Base-by-base conservation (phyloP, 2,113 vertebrate genomes). In the Tangachromis dhanisi region DNA sequence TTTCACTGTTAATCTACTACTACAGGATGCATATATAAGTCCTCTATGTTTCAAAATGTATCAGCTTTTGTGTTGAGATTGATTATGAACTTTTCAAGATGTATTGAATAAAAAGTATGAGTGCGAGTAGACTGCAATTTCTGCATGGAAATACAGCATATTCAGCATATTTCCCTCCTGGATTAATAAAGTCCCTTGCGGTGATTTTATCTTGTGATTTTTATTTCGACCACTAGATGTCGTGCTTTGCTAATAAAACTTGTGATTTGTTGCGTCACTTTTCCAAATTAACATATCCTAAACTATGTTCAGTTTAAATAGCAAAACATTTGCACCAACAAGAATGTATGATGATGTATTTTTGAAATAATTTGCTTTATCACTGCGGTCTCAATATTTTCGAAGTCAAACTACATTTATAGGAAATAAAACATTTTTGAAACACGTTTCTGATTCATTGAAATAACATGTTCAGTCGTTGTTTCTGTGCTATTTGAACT, bases 151-250 rank as follows among this genome's bases (percentile, higher is more conserved):
- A 76, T 76, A 17, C 4, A 76, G 24, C 14, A 40, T 1, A 45
- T 73, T 45, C 61, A n/a, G 17, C 31, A n/a, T n/a, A 66, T 66
- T 38, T 38, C 33, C 11, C 19, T 68, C 33, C 33, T 21, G 33
- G 19, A 13, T 21, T 38, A 68, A 68, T 68, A 13, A 68, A 38
- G 19, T 68, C 63, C 21, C 33, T 19, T 26, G n/a, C 8, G 61
- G 35, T 68, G 21, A 21, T 88, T 76, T 47, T 26, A 8, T 82
- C 17, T 26, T 86, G 71, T 59, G 2, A 11, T 71, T 38, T 5
- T 13, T 21, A 49, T 59, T 84, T 91, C 13, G 38, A 21, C 85
- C 94, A 81, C 89, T 90, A 94, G 94, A 84, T 93, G 95, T 78
- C 92, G 4, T 26, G 21, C 29, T 40, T 81, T 68, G 81, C 42